These are phyloP conservation scores for Falco novaeseelandiae DNA, from an alignment of 2,797 vertebrate species.

Conservation along the genomic window DNA sequence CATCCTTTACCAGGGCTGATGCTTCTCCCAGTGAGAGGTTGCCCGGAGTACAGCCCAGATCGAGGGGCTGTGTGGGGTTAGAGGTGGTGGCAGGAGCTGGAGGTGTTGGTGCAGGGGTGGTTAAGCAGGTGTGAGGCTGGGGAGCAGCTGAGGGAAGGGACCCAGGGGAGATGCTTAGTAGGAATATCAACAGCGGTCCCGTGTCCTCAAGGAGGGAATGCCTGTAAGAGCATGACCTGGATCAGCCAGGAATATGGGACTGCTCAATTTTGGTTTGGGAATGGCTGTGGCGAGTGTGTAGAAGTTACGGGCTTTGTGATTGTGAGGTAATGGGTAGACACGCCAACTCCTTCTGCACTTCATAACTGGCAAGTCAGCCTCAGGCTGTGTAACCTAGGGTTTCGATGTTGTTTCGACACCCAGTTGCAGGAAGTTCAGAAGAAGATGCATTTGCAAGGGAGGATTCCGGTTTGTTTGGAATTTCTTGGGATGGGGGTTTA, in stretches of 20 bases:
- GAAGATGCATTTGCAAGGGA: neutral
- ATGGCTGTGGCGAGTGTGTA: neutral
- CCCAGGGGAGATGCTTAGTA: neutral
- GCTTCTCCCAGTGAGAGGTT: neutral
- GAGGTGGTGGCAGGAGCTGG: neutral
- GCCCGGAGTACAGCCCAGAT: neutral
- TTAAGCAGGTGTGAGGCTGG: neutral
- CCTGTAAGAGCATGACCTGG: neutral
- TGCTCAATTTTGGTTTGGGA: neutral
- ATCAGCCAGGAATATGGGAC: neutral
- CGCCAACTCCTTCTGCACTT: neutral
- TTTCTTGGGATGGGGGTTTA: neutral
- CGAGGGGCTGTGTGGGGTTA: neutral
- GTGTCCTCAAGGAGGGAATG: neutral
- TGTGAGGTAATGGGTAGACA: neutral
- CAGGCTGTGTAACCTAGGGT: neutral
- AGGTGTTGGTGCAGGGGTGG: neutral
- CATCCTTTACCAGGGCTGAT: neutral
- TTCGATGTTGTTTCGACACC: neutral
- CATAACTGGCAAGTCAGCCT: neutral
- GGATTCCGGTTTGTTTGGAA: neutral
- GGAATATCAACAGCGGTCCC: accelerated
- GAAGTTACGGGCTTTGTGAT: neutral
- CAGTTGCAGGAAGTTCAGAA: neutral
- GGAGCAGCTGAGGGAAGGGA: neutral